phyloP scores from a whole-genome alignment of 2,888 invertebrate genomes.

The Melolontha melolontha region DNA sequence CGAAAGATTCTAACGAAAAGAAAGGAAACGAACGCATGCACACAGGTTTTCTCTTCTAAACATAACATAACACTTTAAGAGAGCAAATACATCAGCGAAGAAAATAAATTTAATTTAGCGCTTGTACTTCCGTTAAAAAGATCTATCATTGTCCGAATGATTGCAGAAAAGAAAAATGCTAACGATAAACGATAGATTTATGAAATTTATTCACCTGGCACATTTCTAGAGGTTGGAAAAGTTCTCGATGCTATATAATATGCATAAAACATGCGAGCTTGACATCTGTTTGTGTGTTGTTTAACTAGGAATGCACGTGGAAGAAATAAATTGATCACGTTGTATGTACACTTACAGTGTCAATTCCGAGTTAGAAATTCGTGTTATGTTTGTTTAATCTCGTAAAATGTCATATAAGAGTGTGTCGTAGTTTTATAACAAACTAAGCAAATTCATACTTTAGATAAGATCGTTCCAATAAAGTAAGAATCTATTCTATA shows the following conservation, averaged over 20 bases:
- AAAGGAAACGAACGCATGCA: slow-evolving; percentile 17
- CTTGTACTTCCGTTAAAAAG: slow-evolving; percentile 30
- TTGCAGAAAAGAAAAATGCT: slow-evolving; percentile 17
- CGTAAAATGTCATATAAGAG: too few relatives aligned
- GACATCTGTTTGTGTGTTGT: slow-evolving; percentile 25
- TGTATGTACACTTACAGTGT: too few relatives aligned
- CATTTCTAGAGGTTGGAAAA: slow-evolving; percentile 17
- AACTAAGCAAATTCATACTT: too few relatives aligned
- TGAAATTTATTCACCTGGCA: slow-evolving; percentile 33
- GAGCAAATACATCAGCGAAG: not conserved
- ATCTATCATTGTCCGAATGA: slow-evolving; percentile 9
- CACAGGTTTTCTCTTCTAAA: slow-evolving; percentile 25
- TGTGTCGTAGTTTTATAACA: too few relatives aligned
- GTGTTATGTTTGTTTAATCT: too few relatives aligned
- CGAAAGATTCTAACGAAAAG: slow-evolving; percentile 35
- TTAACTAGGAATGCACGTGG: not conserved
- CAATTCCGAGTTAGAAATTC: too few relatives aligned
- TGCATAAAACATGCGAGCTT: slow-evolving; percentile 24
- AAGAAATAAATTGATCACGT: slow-evolving; percentile 15
- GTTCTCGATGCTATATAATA: slow-evolving; percentile 11
- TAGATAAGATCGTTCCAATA: too few relatives aligned
- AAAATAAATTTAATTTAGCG: slow-evolving; percentile 36
- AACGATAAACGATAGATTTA: slow-evolving; percentile 22
- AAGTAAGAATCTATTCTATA: too few relatives aligned
- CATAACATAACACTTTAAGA: not conserved